Evolutionary conservation across 2,113 vertebrate genomes (phyloP).

Genomic region (Ifrita kowaldi): DNA sequence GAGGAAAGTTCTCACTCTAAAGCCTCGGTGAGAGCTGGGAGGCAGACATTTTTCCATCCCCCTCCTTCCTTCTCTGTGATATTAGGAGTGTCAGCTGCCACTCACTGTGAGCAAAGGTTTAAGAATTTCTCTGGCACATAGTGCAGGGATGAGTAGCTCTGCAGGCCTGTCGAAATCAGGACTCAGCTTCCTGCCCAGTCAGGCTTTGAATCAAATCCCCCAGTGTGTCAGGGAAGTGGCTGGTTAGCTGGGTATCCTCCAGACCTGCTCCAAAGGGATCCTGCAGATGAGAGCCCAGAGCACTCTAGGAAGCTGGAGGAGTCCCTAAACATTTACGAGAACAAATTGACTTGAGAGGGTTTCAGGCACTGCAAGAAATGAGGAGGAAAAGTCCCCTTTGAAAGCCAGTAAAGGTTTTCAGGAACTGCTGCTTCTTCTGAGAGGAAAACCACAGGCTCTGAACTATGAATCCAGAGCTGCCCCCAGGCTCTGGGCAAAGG

Average conservation of each 20-base stretch:
- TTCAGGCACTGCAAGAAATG: not conserved
- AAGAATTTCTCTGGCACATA: not conserved
- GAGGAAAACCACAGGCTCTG: not conserved
- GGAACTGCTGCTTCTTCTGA: not conserved
- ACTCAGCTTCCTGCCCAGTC: not conserved
- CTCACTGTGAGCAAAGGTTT: conserved; percentile 10
- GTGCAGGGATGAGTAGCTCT: not conserved
- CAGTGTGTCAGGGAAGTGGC: not conserved
- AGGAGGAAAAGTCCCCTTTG: not conserved
- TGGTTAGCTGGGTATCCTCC: not conserved
- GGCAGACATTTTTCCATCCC: not conserved
- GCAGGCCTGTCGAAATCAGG: not conserved
- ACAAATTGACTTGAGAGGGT: not conserved
- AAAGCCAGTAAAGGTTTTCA: not conserved
- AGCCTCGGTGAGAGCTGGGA: not conserved
- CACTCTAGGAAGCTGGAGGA: not conserved
- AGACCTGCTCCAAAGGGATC: not conserved
- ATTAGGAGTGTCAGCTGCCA: not conserved
- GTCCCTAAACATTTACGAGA: not conserved
- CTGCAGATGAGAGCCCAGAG: not conserved
- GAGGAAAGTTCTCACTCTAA: not conserved
- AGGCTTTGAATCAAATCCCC: not conserved
- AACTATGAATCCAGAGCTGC: not conserved
- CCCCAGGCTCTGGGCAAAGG: not conserved
- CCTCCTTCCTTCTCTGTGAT: not conserved